Evolutionary conservation across 1,140 invertebrate genomes (phyloP).

Genomic region (Pararge aegeria): DNA sequence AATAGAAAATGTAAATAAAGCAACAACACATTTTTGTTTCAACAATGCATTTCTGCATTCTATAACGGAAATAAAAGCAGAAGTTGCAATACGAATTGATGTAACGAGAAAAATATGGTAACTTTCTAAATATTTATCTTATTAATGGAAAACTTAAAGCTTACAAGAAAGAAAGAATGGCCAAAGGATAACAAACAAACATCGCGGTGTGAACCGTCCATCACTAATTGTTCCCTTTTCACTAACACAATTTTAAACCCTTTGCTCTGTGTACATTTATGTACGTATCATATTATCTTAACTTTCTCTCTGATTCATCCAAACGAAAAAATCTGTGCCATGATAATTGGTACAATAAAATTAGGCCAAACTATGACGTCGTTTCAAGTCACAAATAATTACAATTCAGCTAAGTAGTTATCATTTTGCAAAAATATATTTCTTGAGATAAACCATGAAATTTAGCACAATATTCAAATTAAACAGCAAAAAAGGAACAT

Average conservation of each 20-base stretch:
- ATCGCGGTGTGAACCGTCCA: neutral
- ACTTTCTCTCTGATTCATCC: slow-evolving; percentile 11
- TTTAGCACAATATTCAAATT: neutral
- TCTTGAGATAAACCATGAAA: neutral
- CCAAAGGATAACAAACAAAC: neutral
- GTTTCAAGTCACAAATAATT: slow-evolving; percentile 11
- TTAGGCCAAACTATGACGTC: slow-evolving; percentile 36
- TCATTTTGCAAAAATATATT: neutral
- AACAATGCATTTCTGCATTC: neutral
- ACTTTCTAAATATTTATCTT: neutral
- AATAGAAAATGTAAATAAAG: slow-evolving; percentile 28
- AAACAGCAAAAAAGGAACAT: neutral
- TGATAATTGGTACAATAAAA: slow-evolving; percentile 33
- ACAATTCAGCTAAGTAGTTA: neutral
- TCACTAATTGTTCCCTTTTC: neutral
- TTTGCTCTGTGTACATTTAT: neutral
- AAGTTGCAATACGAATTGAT: neutral
- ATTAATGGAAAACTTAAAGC: neutral
- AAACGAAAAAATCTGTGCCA: slow-evolving; percentile 32
- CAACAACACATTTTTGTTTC: slow-evolving; percentile 9
- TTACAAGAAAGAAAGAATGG: neutral
- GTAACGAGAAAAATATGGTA: neutral
- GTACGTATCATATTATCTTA: neutral
- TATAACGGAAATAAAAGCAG: neutral
- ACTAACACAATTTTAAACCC: neutral